Base-by-base conservation (phyloP, 2,113 vertebrate genomes). In the Cyanistes caeruleus region DNA sequence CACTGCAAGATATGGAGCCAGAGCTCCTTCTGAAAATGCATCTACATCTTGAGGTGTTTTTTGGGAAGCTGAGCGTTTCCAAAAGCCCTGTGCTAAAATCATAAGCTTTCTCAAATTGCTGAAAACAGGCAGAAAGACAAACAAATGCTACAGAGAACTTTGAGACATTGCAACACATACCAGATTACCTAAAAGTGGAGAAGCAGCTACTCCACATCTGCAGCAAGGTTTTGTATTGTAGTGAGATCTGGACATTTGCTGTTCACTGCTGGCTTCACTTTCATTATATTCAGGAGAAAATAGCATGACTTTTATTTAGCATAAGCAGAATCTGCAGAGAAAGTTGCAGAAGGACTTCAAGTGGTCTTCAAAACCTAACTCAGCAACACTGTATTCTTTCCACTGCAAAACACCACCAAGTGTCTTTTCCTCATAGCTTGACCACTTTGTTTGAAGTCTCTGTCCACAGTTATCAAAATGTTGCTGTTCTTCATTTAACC, bases 101-200 rank as follows among this genome's bases (percentile, higher is more conserved):
- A n/a, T 1, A 46, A 79, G 2, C 21, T 63, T 75, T 68, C 62
- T 46, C n/a, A 81, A 92, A 78, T 5, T 28, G 39, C 39, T 63
- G 23, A 35, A 35, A 67, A 90, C 55, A 52, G 28, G 31, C 27
- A 78, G 52, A 78, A 41, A 63, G 35, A 9, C 10, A 51, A 44
- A 59, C 7, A 77, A 41, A 86, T 9, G 21, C 25, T 59, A 5
- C 25, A 37, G 24, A 18, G 5, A 46, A 5, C n/a, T 72, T 41
- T 22, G 56, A 62, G 49, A 7, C n/a, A 16, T 27, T 0, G 0
- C 30, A 56, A 17, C 49, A 14, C 7, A 10, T 3, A 25, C 17
- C 19, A 52, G 37, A 21, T 58, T 44, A 37, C 52, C 72, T 65
- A 10, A n/a, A 46, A 60, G 25, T 10, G 19, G n/a, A 68, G 75